These are phyloP conservation scores for Epizoanthus scotinus DNA, from an alignment of 92 coral and sea anemone genomes.

Conservation along the genomic window DNA sequence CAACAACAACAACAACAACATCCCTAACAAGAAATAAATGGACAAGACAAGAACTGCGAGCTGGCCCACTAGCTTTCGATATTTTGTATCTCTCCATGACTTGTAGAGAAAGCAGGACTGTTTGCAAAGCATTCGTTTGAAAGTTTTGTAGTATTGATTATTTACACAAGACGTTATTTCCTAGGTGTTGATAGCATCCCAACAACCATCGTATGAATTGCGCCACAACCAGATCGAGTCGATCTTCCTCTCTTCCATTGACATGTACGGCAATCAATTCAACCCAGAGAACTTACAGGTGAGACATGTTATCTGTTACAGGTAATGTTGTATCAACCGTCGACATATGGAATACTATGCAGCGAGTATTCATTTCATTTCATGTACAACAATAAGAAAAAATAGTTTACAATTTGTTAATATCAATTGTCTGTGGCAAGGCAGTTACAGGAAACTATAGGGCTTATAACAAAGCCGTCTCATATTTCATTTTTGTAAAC, in stretches of 20 bases:
- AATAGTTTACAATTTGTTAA: no score
- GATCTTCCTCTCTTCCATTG: constrained; percentile 92
- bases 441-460: no score
- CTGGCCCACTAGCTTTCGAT: no score
- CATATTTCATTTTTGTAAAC: no score
- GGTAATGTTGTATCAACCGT: neutral
- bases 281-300: constrained; percentile 95
- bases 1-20: neutral
- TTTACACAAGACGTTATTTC: neutral
- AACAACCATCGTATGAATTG: constrained; percentile 94
- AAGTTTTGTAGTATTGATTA: no score
- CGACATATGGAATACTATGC: neutral
- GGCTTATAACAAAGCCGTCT: no score
- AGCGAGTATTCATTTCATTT: no score
- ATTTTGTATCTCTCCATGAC: no score
- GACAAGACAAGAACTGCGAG: neutral
- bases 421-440: no score
- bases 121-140: no score
- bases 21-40: neutral
- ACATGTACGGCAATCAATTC: constrained; percentile 90
- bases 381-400: no score
- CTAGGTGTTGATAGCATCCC: constrained; percentile 90
- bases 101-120: neutral
- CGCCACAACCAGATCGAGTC: constrained; percentile 98
- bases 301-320: neutral